These are phyloP conservation scores for Brachionus manjavacas DNA, from an alignment of 1,140 invertebrate species.

Conservation along the genomic window DNA sequence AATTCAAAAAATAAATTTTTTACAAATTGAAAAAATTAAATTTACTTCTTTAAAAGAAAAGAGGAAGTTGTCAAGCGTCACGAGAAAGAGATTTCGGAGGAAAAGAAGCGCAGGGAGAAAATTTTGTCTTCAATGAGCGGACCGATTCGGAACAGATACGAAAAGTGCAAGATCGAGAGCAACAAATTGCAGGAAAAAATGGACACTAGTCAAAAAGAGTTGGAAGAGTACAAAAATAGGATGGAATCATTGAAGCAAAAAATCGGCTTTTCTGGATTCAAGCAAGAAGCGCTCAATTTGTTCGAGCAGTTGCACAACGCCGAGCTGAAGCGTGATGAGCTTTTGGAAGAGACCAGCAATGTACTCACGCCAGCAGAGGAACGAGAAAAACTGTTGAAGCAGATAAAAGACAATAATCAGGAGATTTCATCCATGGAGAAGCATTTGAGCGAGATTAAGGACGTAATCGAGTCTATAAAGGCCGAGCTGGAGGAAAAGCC, in stretches of 20 bases:
- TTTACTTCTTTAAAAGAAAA: neutral
- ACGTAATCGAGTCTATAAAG: constrained; percentile 13
- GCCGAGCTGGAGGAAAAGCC: constrained; percentile 26
- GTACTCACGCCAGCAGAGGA: constrained; percentile 34
- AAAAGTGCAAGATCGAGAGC: constrained; percentile 30
- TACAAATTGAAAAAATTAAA: neutral
- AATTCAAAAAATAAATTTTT: too few relatives aligned
- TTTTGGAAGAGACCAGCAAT: constrained; percentile 21
- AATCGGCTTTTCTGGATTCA: neutral
- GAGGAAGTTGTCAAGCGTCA: neutral
- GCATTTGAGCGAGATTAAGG: constrained; percentile 30
- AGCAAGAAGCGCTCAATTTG: constrained; percentile 41
- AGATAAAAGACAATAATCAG: constrained; percentile 41
- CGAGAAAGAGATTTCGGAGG: constrained; percentile 20
- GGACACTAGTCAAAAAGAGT: neutral
- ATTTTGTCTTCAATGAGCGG: constrained; percentile 15
- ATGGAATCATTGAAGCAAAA: constrained; percentile 35
- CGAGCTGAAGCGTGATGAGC: constrained; percentile 26
- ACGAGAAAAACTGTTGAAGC: constrained; percentile 26
- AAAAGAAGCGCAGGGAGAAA: constrained; percentile 26
- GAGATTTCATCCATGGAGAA: constrained; percentile 37
- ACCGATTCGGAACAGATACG: constrained; percentile 21
- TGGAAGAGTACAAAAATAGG: constrained; percentile 11
- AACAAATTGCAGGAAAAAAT: constrained; percentile 40
- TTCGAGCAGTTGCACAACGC: constrained; percentile 19